Conservation (phyloP, 2,797 vertebrate species). For the Lepilemur septentrionalis region DNA sequence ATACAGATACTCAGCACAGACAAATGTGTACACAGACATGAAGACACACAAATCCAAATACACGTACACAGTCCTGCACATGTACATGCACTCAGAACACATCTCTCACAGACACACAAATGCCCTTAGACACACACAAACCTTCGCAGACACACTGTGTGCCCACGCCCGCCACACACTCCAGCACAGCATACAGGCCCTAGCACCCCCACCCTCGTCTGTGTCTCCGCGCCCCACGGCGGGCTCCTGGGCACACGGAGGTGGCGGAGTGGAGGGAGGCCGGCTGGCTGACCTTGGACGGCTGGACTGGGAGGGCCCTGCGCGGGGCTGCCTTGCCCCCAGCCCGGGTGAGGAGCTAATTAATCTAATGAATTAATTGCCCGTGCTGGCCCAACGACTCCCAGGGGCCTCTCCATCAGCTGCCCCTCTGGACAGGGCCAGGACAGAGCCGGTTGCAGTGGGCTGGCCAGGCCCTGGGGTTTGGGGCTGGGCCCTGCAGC, state of each 20-base stretch:
- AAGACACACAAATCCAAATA: background rate
- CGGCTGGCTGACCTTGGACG: slow-evolving; percentile 66
- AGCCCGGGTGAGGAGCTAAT: slow-evolving; percentile 50
- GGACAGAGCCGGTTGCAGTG: background rate
- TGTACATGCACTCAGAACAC: fast-evolving
- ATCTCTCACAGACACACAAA: background rate
- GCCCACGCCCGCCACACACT: background rate
- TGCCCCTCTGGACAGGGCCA: slow-evolving; percentile 17
- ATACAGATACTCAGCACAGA: background rate
- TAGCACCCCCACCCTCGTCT: background rate
- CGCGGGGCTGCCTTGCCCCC: background rate
- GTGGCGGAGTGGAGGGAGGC: background rate
- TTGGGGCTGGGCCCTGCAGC: background rate
- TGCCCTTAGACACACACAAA: too few species aligned
- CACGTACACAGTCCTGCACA: fast-evolving
- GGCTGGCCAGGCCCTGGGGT: background rate
- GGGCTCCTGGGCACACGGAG: slow-evolving; percentile 23
- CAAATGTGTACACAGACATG: background rate
- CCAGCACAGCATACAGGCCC: background rate
- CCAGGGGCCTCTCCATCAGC: slow-evolving; percentile 53
- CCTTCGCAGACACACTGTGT: background rate
- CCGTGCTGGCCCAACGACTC: slow-evolving; percentile 41
- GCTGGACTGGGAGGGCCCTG: background rate
- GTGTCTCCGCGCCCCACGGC: slow-evolving; percentile 20
- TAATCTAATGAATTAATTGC: slow-evolving; percentile 77